Evolutionary conservation across 2,113 vertebrate species (phyloP).

Genomic region (Protobothrops mucrosquamatus): DNA sequence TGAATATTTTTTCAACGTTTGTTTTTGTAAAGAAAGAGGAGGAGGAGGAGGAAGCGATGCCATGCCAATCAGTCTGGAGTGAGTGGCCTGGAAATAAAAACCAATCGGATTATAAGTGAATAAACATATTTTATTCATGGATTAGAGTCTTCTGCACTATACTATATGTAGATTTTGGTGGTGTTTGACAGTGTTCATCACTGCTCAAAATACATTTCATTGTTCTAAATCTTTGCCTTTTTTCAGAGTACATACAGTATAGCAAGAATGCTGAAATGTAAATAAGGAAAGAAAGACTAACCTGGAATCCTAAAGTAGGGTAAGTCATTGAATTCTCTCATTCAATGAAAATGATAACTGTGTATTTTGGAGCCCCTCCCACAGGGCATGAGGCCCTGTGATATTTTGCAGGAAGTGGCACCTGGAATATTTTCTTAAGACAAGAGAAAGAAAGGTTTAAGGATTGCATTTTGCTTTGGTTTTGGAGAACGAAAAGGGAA

Average conservation of each 20-base stretch:
- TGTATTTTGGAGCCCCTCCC: background rate
- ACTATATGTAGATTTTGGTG: background rate
- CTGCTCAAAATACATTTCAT: background rate
- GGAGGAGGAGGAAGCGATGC: background rate
- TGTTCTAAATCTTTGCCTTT: background rate
- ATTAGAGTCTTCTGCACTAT: background rate
- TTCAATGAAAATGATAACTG: background rate
- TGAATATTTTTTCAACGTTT: slow-evolving; percentile 8
- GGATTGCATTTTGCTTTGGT: background rate
- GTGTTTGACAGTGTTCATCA: background rate
- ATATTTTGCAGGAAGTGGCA: background rate
- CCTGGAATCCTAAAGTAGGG: background rate
- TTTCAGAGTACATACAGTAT: background rate
- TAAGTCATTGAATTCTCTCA: background rate
- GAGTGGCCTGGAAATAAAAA: background rate
- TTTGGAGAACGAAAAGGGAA: background rate
- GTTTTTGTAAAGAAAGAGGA: background rate
- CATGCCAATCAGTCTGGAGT: background rate
- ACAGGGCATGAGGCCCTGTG: background rate
- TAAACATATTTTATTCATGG: background rate
- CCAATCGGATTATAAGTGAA: background rate
- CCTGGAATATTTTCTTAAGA: background rate
- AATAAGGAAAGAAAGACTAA: background rate
- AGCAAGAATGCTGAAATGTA: background rate
- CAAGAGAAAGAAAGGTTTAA: background rate